phyloP scores from a whole-genome alignment of 2,113 vertebrate genomes.

The Phoxinus phoxinus region DNA sequence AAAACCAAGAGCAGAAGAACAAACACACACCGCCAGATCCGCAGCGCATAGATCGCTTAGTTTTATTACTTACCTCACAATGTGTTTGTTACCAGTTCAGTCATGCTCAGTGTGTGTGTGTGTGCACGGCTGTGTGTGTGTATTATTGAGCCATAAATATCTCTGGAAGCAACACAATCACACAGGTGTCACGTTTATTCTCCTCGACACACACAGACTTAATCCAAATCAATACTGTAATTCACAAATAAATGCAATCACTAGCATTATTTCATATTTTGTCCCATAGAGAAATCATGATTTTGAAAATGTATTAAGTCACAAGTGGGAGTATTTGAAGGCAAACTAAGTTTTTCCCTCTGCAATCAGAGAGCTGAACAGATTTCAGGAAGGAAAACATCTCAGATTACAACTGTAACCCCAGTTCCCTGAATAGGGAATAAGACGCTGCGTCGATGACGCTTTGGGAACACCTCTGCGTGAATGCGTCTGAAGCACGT shows the following conservation, averaged over 20 bases:
- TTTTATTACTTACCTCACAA: neutral
- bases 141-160: neutral
- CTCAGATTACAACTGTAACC: too few relatives aligned
- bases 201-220: too few relatives aligned
- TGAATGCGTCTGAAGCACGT: too few relatives aligned
- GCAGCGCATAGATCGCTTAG: neutral
- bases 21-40: conserved; percentile 1
- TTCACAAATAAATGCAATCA: neutral
- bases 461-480: too few relatives aligned
- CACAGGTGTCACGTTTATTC: neutral
- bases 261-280: neutral
- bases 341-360: neutral
- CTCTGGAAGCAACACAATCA: neutral
- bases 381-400: neutral
- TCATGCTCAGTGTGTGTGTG: neutral
- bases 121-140: neutral
- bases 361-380: neutral
- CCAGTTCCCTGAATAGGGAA: too few relatives aligned
- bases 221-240: neutral
- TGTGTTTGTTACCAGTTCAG: neutral
- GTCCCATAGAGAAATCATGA: neutral
- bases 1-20: neutral
- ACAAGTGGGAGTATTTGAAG: neutral
- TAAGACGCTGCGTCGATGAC: too few relatives aligned
- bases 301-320: neutral